These are phyloP conservation scores for Meteorus colon DNA, from an alignment of 2,888 invertebrate genomes.

Conservation along the genomic window DNA sequence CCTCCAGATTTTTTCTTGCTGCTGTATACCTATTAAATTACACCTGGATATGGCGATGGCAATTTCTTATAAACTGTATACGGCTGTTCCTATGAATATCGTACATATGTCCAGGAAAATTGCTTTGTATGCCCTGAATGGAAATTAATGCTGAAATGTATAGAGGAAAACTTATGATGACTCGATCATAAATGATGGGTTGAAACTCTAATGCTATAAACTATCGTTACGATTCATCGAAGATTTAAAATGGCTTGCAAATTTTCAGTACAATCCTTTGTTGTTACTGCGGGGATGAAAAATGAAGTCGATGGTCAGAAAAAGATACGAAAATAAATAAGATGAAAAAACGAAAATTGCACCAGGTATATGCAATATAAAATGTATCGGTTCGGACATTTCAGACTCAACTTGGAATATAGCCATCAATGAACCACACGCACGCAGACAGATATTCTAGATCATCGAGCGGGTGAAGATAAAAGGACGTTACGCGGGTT, in stretches of 20 bases:
- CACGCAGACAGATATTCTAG: constrained; percentile 29
- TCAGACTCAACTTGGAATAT: constrained; percentile 35
- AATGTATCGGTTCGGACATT: constrained; percentile 16
- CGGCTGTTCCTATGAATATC: neutral
- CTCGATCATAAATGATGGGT: neutral
- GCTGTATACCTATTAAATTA: neutral
- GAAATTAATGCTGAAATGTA: constrained; percentile 14
- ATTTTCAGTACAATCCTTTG: constrained; percentile 40
- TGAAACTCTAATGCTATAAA: neutral
- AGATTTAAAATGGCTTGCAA: constrained; percentile 16
- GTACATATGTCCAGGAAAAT: neutral
- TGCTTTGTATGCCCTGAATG: neutral
- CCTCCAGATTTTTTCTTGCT: neutral
- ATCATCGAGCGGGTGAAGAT: constrained; percentile 52
- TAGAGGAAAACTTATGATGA: neutral
- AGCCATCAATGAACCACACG: constrained; percentile 24
- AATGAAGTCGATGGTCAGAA: constrained; percentile 7
- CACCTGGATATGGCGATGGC: neutral
- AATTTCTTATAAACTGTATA: neutral
- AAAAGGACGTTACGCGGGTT: constrained; percentile 53
- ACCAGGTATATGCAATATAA: constrained; percentile 6
- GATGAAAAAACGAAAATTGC: constrained; percentile 9
- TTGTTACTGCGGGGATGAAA: constrained; percentile 26
- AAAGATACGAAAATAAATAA: constrained; percentile 18
- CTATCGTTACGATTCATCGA: constrained; percentile 4